phyloP scores from a whole-genome alignment of 1,140 invertebrate species.

The Druon quercuslanigerum region DNA sequence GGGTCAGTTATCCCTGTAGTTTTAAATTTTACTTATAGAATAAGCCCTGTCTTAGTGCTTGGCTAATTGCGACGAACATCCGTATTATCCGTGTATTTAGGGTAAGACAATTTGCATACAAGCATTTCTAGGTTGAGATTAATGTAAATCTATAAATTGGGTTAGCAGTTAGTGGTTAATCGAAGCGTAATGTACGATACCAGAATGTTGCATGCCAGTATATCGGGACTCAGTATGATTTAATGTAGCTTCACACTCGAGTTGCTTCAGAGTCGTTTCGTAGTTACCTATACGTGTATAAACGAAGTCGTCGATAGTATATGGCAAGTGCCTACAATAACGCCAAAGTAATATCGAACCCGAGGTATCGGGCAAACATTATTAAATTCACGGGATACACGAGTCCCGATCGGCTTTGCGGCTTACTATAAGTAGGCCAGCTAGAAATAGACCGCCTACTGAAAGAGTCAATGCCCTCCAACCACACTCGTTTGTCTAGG shows the following conservation, averaged over 20 bases:
- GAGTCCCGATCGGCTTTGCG: constrained; percentile 18
- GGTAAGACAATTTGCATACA: constrained; percentile 8
- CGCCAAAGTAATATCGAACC: constrained; percentile 10
- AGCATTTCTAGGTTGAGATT: not conserved
- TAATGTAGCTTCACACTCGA: constrained; percentile 20
- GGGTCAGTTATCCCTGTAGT: too few relatives aligned
- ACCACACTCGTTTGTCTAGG: too few relatives aligned
- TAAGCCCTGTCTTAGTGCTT: not conserved
- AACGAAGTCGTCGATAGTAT: not conserved
- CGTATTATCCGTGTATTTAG: constrained; percentile 4
- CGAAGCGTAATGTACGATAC: constrained; percentile 28
- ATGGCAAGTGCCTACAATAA: constrained; percentile 26
- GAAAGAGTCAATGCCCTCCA: not conserved
- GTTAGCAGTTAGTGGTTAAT: constrained; percentile 22
- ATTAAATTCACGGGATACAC: constrained; percentile 19
- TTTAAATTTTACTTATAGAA: too few relatives aligned
- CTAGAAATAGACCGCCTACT: constrained; percentile 8
- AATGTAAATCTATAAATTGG: constrained; percentile 29
- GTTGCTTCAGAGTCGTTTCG: constrained; percentile 11
- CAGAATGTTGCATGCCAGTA: not conserved
- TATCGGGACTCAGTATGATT: constrained; percentile 13
- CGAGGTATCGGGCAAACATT: constrained; percentile 18
- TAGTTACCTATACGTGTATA: not conserved
- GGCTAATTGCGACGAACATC: not conserved
- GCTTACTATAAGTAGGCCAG: constrained; percentile 10